These are phyloP conservation scores for Lasioglossum zephyrum DNA, from an alignment of 2,888 invertebrate species.

Conservation along the genomic window DNA sequence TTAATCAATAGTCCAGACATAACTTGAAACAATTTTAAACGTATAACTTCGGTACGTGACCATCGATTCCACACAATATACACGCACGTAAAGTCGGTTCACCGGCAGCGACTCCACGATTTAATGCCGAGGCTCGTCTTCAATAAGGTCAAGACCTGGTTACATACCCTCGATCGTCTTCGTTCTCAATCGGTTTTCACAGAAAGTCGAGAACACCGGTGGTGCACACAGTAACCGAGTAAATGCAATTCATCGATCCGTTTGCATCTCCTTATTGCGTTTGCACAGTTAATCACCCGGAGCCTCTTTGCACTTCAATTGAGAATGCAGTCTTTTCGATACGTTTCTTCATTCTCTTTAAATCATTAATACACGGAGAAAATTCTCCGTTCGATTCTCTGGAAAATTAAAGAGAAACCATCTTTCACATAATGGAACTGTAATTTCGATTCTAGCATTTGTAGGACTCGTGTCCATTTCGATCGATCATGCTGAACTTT, in stretches of 20 bases:
- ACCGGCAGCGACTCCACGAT: constrained; percentile 48
- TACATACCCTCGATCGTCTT: constrained; percentile 61
- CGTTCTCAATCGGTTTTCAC: constrained; percentile 46
- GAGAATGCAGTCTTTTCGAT: not conserved
- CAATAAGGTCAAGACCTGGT: constrained; percentile 68
- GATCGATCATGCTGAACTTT: not conserved
- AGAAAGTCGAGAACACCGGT: constrained; percentile 35
- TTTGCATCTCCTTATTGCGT: not conserved
- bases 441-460: too few relatives aligned
- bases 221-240: not conserved
- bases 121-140: constrained; percentile 60
- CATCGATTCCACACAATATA: constrained; percentile 33
- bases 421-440: not conserved
- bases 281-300: not conserved
- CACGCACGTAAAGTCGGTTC: constrained; percentile 36
- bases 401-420: not conserved
- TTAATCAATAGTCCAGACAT: too few relatives aligned
- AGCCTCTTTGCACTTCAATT: not conserved
- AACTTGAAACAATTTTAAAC: not conserved
- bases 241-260: not conserved
- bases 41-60: not conserved
- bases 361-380: not conserved
- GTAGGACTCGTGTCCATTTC: too few relatives aligned
- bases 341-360: not conserved
- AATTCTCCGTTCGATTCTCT: not conserved